These are phyloP conservation scores for Centruroides sculpturatus DNA, from an alignment of 1,140 invertebrate genomes.

Conservation along the genomic window DNA sequence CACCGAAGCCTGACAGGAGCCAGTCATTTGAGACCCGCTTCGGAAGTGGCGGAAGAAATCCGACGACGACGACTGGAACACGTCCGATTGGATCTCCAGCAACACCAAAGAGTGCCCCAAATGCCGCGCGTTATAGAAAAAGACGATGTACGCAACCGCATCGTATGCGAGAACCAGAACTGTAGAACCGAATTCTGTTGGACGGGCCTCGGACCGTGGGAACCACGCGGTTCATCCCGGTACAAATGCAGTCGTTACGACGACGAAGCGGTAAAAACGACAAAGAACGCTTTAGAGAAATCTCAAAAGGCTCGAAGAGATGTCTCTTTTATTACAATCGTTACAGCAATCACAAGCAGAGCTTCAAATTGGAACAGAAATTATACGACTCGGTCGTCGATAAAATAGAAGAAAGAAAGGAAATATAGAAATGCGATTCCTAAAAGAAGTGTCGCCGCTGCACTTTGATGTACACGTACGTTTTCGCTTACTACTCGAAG, in stretches of 20 bases:
- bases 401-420: constrained; percentile 99
- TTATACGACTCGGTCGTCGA: constrained; percentile 81
- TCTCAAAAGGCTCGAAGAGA: constrained; percentile 78
- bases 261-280: constrained; percentile 89
- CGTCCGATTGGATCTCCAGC: constrained; percentile 97
- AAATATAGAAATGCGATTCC: constrained; percentile 82
- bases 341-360: constrained; percentile 99
- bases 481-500: constrained; percentile 94
- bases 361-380: constrained; percentile 93
- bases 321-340: constrained; percentile 98
- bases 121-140: constrained; percentile 94
- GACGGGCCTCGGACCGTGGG: constrained; percentile 96
- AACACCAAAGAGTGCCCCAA: constrained; percentile 98
- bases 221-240: constrained; percentile 93
- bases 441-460: constrained; percentile 88
- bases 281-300: constrained; percentile 86
- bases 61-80: constrained; percentile 97
- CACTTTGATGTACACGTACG: constrained; percentile 98
- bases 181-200: constrained; percentile 96
- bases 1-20: constrained; percentile 97
- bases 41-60: constrained; percentile 67
- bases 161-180: constrained; percentile 97
- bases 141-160: constrained; percentile 97
- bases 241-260: constrained; percentile 97
- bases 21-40: constrained; percentile 65